Percentiles rank a stretch among this genome's conserved stretches.
Evolutionary conservation across 2,888 invertebrate genomes (phyloP).

Genomic region (Deilephila elpenor): DNA sequence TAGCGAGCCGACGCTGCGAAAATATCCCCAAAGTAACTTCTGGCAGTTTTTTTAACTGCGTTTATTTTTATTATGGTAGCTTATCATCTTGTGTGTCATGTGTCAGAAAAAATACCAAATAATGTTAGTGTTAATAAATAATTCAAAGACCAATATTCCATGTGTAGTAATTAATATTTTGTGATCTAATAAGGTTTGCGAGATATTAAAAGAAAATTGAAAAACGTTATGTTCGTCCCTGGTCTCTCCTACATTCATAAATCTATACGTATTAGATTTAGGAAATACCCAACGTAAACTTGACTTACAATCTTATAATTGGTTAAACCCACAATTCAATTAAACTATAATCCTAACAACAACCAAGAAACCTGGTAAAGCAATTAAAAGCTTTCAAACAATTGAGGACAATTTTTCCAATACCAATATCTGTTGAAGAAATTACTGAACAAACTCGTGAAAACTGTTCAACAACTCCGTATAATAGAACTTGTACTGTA

Average conservation of each 20-base stretch:
- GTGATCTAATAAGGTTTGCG: no score
- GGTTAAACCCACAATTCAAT: background rate
- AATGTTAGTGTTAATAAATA: no score
- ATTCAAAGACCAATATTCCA: no score
- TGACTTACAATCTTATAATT: background rate
- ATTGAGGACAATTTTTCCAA: constrained; percentile 16
- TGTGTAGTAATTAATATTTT: no score
- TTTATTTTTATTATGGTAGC: no score
- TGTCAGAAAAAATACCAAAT: no score
- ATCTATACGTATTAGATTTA: background rate
- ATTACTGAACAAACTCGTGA: background rate
- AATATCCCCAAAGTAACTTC: no score
- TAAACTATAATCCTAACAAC: background rate
- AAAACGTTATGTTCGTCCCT: no score
- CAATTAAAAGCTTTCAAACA: constrained; percentile 14
- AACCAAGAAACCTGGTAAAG: constrained; percentile 5
- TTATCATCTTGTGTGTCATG: no score
- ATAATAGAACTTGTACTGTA: constrained; percentile 11
- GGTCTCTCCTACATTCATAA: background rate
- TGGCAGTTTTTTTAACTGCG: no score
- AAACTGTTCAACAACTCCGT: constrained; percentile 10
- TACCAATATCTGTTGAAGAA: constrained; percentile 7
- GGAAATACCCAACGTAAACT: background rate
- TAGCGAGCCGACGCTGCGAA: no score
- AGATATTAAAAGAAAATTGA: no score